Base-by-base conservation (phyloP, 2,113 vertebrate genomes). In the Sclerurus mexicanus region DNA sequence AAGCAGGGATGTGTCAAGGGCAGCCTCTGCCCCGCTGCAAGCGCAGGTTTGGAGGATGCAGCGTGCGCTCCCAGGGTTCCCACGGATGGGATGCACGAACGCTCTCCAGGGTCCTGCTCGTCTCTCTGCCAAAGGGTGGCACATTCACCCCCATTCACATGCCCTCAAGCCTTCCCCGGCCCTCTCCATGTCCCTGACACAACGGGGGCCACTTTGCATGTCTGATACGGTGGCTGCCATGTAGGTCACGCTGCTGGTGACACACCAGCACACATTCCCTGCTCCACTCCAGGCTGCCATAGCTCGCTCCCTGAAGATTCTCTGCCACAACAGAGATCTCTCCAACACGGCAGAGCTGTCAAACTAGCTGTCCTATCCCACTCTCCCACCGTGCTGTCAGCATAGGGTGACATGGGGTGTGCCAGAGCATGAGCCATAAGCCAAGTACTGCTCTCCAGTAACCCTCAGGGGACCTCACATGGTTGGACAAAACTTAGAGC, bases 21-120 rank as follows among this genome's bases (percentile, higher is more conserved):
- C 64, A 37, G 58, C 6, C 46, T 11, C 80, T 87, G 63, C 27
- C 85, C 46, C 3, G 4, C 52, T 7, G 75, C 68, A 5, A 0
- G 50, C 40, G 19, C 49, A 2, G 2, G 1, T 40, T 4, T 0
- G 53, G 74, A 44, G 80, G 73, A 14, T 39, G 60, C 64, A 1
- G 12, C 0, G 21, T 4, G 14, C 4, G 0, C 27, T 56, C 8
- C 35, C 27, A 1, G 46, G 67, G 14, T 3, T 40, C 31, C 74
- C 81, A 21, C 24, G 0, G 2, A 0, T 0, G 33, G 53, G 49
- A n/a, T 0, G 4, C 55, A 6, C 18, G 30, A 7, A 0, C 0
- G 3, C 53, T 68, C 21, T 15, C 40, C 4, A 2, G 33, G 39
- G 39, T 30, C 66, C 62, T 16, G 58, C 33, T 31, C 11, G 62